Evolutionary conservation across 2,113 vertebrate genomes (phyloP), one percentile per base, ranked within the genome.

Genomic region (Heloderma charlesbogerti): DNA sequence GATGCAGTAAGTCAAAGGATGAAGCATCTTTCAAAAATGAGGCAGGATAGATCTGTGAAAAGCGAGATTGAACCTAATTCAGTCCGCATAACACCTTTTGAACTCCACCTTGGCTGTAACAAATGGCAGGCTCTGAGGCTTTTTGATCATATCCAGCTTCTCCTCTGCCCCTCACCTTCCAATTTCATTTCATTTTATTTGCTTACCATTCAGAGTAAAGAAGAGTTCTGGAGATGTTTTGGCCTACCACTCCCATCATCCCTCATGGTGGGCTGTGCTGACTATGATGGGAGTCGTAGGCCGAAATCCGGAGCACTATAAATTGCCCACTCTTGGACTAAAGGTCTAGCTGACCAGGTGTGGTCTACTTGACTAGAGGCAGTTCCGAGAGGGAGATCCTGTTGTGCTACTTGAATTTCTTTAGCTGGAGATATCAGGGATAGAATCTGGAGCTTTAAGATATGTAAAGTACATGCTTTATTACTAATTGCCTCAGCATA

Each of bases 1-100:
- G 84, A 54, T 34, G 92, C 0, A 34, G 31, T 0, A 0, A 20
- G 66, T 20, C 34, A 80, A 37, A 29, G 10, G 90, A 0, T 0
- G 0, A 12, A 22, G 13, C 7, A 34, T 43, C 16, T 57, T 77
- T 37, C 71, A 92, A 74, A 54, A 0, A 10, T 51, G 25, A 88
- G 27, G 31, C 16, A 78, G n/a, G 2, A 22, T 16, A 22, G n/a
- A 40, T 6, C 8, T 10, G 54, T n/a, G n/a, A 75, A 63, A 74
- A 16, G 7, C 3, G 8, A 79, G 31, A 88, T n/a, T 6, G 6
- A 69, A 51, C 63, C 6, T 40, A 25, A 16, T 88, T 34, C 74
- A 78, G 20, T 88, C 72, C 43, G n/a, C 51, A 27, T 31, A 63
- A 78, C 54, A 31, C 37, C 57, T 78, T 27, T 77, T 63, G 54